Evolutionary conservation across 2,797 vertebrate species (phyloP), one percentile per base, ranked within the genome.

Genomic region (Neomorphus geoffroyi): DNA sequence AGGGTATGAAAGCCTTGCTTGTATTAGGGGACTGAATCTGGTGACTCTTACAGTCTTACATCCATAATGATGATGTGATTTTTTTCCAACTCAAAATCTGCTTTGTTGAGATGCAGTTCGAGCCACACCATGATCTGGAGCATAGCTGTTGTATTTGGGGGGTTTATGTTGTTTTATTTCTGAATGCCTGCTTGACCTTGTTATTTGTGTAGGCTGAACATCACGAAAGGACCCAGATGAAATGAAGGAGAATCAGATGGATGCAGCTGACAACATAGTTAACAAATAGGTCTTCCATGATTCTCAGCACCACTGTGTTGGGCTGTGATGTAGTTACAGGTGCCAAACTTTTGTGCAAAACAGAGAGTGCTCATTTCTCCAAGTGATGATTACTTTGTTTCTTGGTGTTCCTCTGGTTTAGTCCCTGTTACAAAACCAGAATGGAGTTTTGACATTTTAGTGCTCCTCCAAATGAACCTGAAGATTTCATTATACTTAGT

Each of bases 361-460:
- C 26, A 18, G 11, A 0, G 2, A 43, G 24, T 33, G 27, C 66
- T 69, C 28, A 2, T 39, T 57, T 43, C 79, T 90, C 32, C 5
- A 43, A 54, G 50, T 70, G 82, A 21, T 82, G 26, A 56, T 79
- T 86, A 56, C 80, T 96, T 84, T 93, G 69, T 84, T 91, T 83
- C 91, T 91, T 1, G 0, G 17, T 77, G 53, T 86, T 95, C 81
- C 27, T 83, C 62, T 82, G 74, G 39, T 24, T 91, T 86, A 89
- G 57, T 78, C 45, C 17, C 45, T 90, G 33, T 69, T 92, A 84
- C 81, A 94, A 94, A 94, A 70, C 30, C 32, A 77, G 80, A 96
- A 96, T 97, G 96, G 90, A 96, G 90, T 95, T 97, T 96, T 96
- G 96, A 97, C 95, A 94, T 97, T 95, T 95, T 94, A 96, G 93